Evolutionary conservation across 2,888 invertebrate species (phyloP).

Genomic region (Pterostichus niger): DNA sequence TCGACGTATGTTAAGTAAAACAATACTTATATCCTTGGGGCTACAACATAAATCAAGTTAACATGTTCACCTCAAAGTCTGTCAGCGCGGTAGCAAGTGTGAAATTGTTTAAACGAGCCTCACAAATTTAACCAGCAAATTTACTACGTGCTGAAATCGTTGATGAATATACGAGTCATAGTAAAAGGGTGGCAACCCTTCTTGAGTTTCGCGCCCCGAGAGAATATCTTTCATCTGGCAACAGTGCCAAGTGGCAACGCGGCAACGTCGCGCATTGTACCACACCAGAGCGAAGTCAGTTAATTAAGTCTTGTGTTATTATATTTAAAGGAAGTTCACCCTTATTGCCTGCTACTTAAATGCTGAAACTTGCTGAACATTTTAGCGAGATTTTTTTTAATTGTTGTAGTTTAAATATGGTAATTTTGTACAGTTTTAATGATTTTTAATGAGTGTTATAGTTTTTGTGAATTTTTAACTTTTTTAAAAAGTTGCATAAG

Average conservation of each 20-base stretch:
- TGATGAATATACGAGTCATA: constrained; percentile 61
- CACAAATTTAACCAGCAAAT: constrained; percentile 48
- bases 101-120: constrained; percentile 53
- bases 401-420: neutral
- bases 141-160: constrained; percentile 53
- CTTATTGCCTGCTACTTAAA: constrained; percentile 15
- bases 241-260: constrained; percentile 37
- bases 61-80: constrained; percentile 41
- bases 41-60: constrained; percentile 49
- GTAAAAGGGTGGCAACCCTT: constrained; percentile 40
- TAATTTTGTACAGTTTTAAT: constrained; percentile 40
- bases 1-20: constrained; percentile 15
- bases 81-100: constrained; percentile 46
- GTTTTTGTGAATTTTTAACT: constrained; percentile 19
- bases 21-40: constrained; percentile 48
- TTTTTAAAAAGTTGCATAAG: constrained; percentile 15
- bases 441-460: constrained; percentile 21
- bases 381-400: neutral
- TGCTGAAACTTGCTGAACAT: neutral
- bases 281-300: constrained; percentile 25
- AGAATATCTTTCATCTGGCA: constrained; percentile 50
- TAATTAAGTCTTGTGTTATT: constrained; percentile 47
- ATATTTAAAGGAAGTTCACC: constrained; percentile 39
- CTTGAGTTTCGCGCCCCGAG: constrained; percentile 40
- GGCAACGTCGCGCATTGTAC: constrained; percentile 30